Percentiles rank a stretch among this genome's conserved stretches.
phyloP scores from a whole-genome alignment of 2,797 vertebrate genomes.

The Leucoraja ocellata region DNA sequence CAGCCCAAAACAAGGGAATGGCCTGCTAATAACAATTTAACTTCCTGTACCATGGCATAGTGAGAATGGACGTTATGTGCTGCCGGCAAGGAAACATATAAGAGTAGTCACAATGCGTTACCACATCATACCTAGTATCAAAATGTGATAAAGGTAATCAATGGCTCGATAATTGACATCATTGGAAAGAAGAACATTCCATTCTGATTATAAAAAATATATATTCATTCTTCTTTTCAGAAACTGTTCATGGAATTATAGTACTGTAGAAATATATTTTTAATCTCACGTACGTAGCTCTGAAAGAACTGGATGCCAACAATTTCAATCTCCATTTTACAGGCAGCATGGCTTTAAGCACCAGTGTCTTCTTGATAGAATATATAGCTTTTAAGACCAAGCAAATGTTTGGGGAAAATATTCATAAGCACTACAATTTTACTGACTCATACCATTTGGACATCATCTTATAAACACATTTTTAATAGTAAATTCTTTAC shows the following conservation, averaged over 20 bases:
- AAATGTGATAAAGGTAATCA: background rate
- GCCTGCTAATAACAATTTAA: too few relatives aligned
- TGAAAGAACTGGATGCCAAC: background rate
- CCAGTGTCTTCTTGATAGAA: background rate
- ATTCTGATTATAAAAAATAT: background rate
- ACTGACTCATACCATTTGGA: background rate
- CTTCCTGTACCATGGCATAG: too few relatives aligned
- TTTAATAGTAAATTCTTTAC: background rate
- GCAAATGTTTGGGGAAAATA: background rate
- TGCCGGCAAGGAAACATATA: too few relatives aligned
- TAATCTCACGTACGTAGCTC: background rate
- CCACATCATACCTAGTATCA: background rate
- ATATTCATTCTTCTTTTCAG: background rate
- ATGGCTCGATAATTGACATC: background rate
- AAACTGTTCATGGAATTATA: background rate
- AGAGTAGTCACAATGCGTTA: background rate
- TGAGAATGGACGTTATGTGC: too few relatives aligned
- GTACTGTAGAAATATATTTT: background rate
- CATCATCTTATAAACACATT: background rate
- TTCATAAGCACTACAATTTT: background rate
- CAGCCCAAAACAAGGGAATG: background rate
- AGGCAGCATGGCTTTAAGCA: background rate
- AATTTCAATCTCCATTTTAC: background rate
- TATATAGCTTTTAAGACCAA: background rate
- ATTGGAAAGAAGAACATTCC: background rate